Percentiles rank a stretch among this genome's conserved stretches.
Conservation (phyloP, 2,888 invertebrate species). For the Phyllotreta striolata region DNA sequence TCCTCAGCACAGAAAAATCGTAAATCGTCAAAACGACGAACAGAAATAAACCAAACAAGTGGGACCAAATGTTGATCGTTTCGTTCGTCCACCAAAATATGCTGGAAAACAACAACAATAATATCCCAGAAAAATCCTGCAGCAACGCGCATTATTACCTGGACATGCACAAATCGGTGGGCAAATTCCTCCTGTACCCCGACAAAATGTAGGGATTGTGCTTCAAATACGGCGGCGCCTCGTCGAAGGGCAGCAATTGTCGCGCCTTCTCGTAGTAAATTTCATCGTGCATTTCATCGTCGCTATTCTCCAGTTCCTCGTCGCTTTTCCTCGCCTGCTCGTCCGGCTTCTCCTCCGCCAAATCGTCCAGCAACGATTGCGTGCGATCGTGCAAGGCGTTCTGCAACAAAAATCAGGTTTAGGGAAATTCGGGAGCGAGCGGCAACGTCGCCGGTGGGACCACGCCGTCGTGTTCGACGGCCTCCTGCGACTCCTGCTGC, state of each 20-base stretch:
- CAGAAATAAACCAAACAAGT: slow-evolving; percentile 85
- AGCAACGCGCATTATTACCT: too few species aligned
- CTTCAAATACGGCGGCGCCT: slow-evolving; percentile 83
- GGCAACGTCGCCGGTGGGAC: neutral
- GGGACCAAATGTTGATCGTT: slow-evolving; percentile 97
- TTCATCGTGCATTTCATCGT: slow-evolving; percentile 39
- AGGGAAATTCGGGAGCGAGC: neutral
- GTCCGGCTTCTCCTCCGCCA: slow-evolving; percentile 30
- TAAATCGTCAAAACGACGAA: slow-evolving; percentile 85
- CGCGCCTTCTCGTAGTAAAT: slow-evolving; percentile 48
- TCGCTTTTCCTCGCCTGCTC: slow-evolving; percentile 13
- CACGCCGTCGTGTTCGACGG: neutral
- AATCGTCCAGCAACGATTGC: slow-evolving; percentile 47
- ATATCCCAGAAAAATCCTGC: too few species aligned
- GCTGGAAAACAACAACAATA: slow-evolving; percentile 64
- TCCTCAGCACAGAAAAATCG: slow-evolving; percentile 80
- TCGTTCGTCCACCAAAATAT: slow-evolving; percentile 98
- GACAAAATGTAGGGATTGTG: slow-evolving; percentile 86
- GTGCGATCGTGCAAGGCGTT: slow-evolving; percentile 42
- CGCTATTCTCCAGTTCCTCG: slow-evolving; percentile 17
- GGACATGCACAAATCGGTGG: slow-evolving; percentile 84
- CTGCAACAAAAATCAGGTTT: slow-evolving; percentile 32
- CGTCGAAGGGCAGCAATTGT: slow-evolving; percentile 61
- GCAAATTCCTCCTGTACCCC: slow-evolving; percentile 85
- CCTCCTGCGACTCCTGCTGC: slow-evolving; percentile 24